phyloP scores from a whole-genome alignment of 2,888 invertebrate genomes.

The Biston stratarius region DNA sequence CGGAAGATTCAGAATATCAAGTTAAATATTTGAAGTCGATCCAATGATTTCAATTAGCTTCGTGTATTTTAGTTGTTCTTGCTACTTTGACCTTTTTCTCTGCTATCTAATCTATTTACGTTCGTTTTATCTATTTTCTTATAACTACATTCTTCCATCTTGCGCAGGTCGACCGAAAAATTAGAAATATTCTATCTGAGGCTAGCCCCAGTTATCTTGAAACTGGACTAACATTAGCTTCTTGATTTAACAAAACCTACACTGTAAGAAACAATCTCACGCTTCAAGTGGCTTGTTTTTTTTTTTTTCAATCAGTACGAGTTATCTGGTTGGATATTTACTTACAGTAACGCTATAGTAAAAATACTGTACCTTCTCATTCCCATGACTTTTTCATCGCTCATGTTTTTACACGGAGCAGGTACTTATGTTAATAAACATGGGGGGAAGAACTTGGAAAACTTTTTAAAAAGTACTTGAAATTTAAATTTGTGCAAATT shows the following conservation, averaged over 20 bases:
- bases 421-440: too few relatives aligned
- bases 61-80: slow-evolving; percentile 55
- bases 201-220: slow-evolving; percentile 62
- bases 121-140: slow-evolving; percentile 72
- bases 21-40: slow-evolving; percentile 62
- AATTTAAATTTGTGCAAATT: too few relatives aligned
- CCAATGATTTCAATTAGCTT: slow-evolving; percentile 66
- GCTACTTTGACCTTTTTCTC: slow-evolving; percentile 56
- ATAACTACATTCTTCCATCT: slow-evolving; percentile 61
- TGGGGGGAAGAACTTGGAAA: too few relatives aligned
- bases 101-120: slow-evolving; percentile 68
- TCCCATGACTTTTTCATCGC: too few relatives aligned
- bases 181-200: slow-evolving; percentile 77
- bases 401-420: too few relatives aligned
- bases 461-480: too few relatives aligned
- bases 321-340: neutral
- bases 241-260: slow-evolving; percentile 37
- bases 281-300: slow-evolving; percentile 12
- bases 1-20: slow-evolving; percentile 47
- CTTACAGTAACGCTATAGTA: neutral
- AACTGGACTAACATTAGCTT: slow-evolving; percentile 35
- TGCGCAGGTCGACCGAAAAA: slow-evolving; percentile 76
- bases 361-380: neutral
- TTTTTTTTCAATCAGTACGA: neutral
- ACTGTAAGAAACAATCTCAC: slow-evolving; percentile 15